Conservation (phyloP, 2,888 invertebrate species). For the Lymantria dispar region DNA sequence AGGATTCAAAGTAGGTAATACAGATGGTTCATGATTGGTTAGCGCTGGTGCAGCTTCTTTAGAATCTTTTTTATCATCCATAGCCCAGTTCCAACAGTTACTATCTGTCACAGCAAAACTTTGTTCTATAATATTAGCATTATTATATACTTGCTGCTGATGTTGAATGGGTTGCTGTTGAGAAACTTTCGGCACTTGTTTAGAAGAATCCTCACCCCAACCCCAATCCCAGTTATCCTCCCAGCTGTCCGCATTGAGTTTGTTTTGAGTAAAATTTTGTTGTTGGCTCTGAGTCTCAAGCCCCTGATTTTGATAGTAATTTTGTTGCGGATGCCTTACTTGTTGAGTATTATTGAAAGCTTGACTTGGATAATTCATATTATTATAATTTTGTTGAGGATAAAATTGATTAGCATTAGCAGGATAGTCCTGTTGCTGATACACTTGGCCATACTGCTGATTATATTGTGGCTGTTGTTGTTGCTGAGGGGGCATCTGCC, state of each 20-base stretch:
- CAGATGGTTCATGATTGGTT: slow-evolving; percentile 27
- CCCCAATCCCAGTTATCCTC: slow-evolving; percentile 83
- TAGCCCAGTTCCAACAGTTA: slow-evolving; percentile 83
- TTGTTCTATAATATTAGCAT: slow-evolving; percentile 80
- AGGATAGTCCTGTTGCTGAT: slow-evolving; percentile 58
- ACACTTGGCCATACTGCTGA: slow-evolving; percentile 70
- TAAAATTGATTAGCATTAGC: slow-evolving; percentile 63
- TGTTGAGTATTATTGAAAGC: slow-evolving; percentile 43
- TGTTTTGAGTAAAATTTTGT: slow-evolving; percentile 43
- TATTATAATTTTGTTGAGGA: slow-evolving; percentile 44
- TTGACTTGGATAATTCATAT: slow-evolving; percentile 53
- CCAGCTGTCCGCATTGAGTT: slow-evolving; percentile 60
- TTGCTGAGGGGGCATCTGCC: slow-evolving; percentile 55
- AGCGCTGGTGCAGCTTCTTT: slow-evolving; percentile 30
- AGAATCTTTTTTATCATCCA: slow-evolving; percentile 70
- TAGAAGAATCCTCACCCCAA: slow-evolving; percentile 79
- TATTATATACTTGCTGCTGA: slow-evolving; percentile 47
- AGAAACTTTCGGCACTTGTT: slow-evolving; percentile 52
- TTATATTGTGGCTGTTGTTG: slow-evolving; percentile 58
- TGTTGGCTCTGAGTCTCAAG: slow-evolving; percentile 29
- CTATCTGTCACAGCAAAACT: slow-evolving; percentile 80
- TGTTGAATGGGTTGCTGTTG: slow-evolving; percentile 26
- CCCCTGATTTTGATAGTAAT: slow-evolving; percentile 57
- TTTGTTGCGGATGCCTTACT: slow-evolving; percentile 52
- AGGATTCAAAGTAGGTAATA: slow-evolving; percentile 30